These are phyloP conservation scores for Erpetoichthys calabaricus DNA, from an alignment of 2,797 vertebrate genomes.

Conservation along the genomic window DNA sequence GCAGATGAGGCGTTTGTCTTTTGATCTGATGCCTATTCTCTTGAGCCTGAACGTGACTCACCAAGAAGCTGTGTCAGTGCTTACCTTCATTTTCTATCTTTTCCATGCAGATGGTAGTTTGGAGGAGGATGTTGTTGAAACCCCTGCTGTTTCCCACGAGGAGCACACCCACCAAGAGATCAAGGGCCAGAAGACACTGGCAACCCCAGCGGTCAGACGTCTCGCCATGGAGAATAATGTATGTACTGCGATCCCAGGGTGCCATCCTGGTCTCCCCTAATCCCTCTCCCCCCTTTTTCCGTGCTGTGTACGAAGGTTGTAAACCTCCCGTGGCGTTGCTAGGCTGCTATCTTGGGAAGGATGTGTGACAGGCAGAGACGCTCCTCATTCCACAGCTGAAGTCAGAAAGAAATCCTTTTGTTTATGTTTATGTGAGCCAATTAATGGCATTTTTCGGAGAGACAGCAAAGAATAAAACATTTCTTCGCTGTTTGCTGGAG, in stretches of 20 bases:
- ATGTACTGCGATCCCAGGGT: conserved; percentile 19
- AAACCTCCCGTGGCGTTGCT: conserved; percentile 10
- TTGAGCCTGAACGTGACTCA: no score
- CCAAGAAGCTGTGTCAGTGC: no score
- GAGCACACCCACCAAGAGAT: conserved; percentile 95
- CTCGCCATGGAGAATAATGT: conserved; percentile 96
- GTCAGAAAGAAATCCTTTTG: background rate
- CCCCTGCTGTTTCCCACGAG: conserved; percentile 77
- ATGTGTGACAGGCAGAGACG: conserved; percentile 11
- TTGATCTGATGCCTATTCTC: no score
- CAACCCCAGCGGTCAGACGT: conserved; percentile 84
- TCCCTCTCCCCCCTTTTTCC: no score
- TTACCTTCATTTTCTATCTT: background rate
- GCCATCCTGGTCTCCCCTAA: no score
- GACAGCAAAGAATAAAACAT: conserved; percentile 13
- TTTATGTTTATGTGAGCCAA: conserved; percentile 6
- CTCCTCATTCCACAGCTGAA: conserved; percentile 8
- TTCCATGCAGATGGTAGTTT: conserved; percentile 49
- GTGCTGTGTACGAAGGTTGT: conserved; percentile 1
- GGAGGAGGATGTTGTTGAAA: conserved; percentile 89
- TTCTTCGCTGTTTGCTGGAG: conserved; percentile 8
- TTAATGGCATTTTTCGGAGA: conserved; percentile 9
- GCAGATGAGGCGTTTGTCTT: no score
- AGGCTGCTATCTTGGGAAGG: conserved; percentile 11
- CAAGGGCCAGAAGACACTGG: conserved; percentile 85